phyloP scores from a whole-genome alignment of 1,140 invertebrate genomes.

The Macrotrachela quadricornifera region DNA sequence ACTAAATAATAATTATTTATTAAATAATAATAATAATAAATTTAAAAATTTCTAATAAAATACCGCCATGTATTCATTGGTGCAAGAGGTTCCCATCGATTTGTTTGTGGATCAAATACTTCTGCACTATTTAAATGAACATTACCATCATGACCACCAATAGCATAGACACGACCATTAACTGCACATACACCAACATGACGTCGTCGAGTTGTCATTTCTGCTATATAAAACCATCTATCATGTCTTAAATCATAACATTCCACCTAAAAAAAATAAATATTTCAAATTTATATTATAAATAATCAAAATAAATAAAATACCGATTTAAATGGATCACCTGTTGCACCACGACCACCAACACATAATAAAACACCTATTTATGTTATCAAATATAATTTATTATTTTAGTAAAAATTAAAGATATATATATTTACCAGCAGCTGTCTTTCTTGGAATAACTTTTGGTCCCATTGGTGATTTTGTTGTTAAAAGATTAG shows the following conservation, averaged over 20 bases:
- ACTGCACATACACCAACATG: constrained; percentile 30
- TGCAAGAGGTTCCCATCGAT: constrained; percentile 67
- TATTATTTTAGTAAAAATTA: too few species aligned
- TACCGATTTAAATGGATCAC: constrained; percentile 20
- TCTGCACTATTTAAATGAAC: constrained; percentile 57
- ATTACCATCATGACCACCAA: constrained; percentile 72
- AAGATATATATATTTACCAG: too few species aligned
- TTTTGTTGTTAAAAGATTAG: constrained; percentile 40
- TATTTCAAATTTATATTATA: neutral
- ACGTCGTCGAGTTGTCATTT: constrained; percentile 23
- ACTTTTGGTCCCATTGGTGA: too few species aligned
- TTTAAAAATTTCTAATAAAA: neutral
- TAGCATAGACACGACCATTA: constrained; percentile 48
- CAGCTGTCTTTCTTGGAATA: too few species aligned
- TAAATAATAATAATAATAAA: neutral
- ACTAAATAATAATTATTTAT: constrained; percentile 12
- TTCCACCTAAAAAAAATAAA: neutral
- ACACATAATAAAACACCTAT: constrained; percentile 29
- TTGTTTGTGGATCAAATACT: constrained; percentile 62
- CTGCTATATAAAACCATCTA: neutral
- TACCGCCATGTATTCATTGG: constrained; percentile 42
- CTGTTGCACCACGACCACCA: constrained; percentile 25
- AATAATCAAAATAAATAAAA: neutral
- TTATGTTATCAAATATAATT: neutral
- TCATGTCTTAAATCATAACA: neutral